Percentiles rank a stretch among this genome's conserved stretches.
phyloP scores from a whole-genome alignment of 2,797 vertebrate genomes.

The Apodemus agrarius region DNA sequence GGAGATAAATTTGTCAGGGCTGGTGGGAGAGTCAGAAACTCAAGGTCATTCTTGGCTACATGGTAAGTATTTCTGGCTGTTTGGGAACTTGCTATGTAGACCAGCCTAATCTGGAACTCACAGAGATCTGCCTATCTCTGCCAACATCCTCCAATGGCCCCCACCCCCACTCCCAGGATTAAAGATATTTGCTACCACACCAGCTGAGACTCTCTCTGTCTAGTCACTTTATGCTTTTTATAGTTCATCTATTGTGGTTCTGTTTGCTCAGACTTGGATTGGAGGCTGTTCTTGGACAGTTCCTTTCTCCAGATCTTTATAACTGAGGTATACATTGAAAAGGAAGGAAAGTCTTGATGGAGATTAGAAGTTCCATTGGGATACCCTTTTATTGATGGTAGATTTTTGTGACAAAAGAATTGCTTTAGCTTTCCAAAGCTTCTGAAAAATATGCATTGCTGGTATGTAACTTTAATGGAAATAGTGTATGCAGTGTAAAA shows the following conservation, averaged over 20 bases:
- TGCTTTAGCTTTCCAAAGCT: constrained; percentile 15
- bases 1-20: not conserved
- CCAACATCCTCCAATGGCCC: not conserved
- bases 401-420: constrained; percentile 32
- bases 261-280: constrained; percentile 40
- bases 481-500: not conserved
- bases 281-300: constrained; percentile 7
- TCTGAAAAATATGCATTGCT: constrained; percentile 50
- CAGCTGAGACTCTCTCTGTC: not conserved
- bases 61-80: not conserved
- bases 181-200: not conserved
- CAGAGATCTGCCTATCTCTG: not conserved
- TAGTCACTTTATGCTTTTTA: constrained; percentile 46
- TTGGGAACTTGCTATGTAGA: not conserved
- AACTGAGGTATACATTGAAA: constrained; percentile 62
- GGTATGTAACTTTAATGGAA: constrained; percentile 8
- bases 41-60: not conserved
- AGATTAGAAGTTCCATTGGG: constrained; percentile 44
- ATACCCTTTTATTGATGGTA: constrained; percentile 47
- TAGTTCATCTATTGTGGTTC: constrained; percentile 41
- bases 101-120: not conserved
- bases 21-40: not conserved
- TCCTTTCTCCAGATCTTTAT: constrained; percentile 45
- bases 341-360: constrained; percentile 38
- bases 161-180: not conserved